Evolutionary conservation across 64 coral and sea anemone species (phyloP), one percentile per base, ranked within the genome.

Genomic region (Montipora cactus): DNA sequence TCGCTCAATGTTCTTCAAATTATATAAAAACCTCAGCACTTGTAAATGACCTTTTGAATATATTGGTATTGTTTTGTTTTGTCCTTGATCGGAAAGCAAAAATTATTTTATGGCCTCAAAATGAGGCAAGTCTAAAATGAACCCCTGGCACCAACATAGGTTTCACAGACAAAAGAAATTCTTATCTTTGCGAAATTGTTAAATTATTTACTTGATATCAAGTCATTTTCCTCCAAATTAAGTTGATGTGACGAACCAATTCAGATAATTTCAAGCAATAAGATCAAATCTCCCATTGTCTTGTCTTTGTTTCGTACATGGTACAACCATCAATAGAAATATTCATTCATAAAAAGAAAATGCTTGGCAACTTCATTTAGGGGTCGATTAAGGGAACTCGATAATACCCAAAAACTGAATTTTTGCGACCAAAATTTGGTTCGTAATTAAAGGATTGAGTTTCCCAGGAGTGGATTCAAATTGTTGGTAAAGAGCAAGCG

Each of bases 361-460:
- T 57, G 53, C 6, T 11, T 6, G 11, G 11, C 53, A 57, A 57
- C 53, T 57, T 57, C 53, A 37, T 37, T 37, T 37, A 37, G 37
- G 37, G 37, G 53, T 57, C 53, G 53, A 57, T 37, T 55, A 10
- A 7, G 52, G 6, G 3, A 47, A 68, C 46, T 8, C 21, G 0
- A 19, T 70, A 71, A 86, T 71, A 1, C 20, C 18, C 7, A 86
- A 73, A 86, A 51, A 59, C 18, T 86, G 82, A 86, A 86, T 86
- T 72, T 86, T 86, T 86, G 44, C 16, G 8, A 72, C 37, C 37
- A 9, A 49, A 86, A 71, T 19, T 71, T 78, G 28, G 21, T 23
- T 86, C 18, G 15, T 19, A 71, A 64, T 64, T 64, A 47, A 18
- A 13, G 2, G 81, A 84, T 84, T 16, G 61, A 23, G 55, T 82